Percentiles rank a stretch among this genome's conserved stretches.
These are phyloP conservation scores for Calonectris borealis DNA, from an alignment of 2,113 vertebrate species.

Conservation along the genomic window DNA sequence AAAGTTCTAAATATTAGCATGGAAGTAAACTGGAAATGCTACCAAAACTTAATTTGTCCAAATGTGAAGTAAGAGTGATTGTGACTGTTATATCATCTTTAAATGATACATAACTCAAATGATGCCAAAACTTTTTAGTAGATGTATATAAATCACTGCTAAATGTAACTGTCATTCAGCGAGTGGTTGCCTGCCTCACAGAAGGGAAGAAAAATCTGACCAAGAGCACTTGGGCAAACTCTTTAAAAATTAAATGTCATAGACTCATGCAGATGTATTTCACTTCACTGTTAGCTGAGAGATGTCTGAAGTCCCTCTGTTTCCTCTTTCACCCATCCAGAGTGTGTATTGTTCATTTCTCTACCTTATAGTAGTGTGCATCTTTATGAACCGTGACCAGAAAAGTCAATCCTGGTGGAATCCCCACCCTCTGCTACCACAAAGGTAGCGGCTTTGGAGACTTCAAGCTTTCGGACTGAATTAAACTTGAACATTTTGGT, in stretches of 20 bases:
- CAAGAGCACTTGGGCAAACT: not conserved
- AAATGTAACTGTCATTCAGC: not conserved
- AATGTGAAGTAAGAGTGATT: not conserved
- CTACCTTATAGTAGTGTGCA: not conserved
- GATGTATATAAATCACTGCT: not conserved
- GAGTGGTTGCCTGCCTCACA: not conserved
- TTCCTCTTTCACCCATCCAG: not conserved
- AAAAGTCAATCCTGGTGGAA: not conserved
- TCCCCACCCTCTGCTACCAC: not conserved
- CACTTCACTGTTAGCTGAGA: not conserved
- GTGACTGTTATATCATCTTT: not conserved
- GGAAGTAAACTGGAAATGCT: not conserved
- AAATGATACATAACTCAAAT: not conserved
- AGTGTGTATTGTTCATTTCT: not conserved
- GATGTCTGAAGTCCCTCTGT: not conserved
- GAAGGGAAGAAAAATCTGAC: not conserved
- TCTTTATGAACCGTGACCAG: not conserved
- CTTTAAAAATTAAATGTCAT: not conserved
- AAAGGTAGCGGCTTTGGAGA: not conserved
- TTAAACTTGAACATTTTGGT: not conserved
- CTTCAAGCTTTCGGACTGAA: not conserved
- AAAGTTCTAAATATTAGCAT: not conserved
- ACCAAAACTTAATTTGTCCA: not conserved
- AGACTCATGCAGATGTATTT: not conserved
- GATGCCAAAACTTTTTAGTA: not conserved